Evolutionary conservation across 2,113 vertebrate species (phyloP).

Genomic region (Pterophyllum scalare): DNA sequence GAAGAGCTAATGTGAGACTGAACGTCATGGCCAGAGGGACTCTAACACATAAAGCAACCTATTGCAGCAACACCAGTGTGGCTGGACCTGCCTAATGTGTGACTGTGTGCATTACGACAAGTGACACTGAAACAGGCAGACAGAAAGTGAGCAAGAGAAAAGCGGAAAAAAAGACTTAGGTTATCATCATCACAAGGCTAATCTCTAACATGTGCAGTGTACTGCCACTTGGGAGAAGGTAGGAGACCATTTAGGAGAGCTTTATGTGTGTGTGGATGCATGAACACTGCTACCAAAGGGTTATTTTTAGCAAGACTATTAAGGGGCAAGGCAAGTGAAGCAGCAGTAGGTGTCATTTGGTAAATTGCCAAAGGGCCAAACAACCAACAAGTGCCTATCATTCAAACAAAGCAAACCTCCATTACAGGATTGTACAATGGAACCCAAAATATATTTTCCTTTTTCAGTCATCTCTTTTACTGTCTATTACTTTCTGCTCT

Average conservation of each 20-base stretch:
- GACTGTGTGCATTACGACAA: background rate
- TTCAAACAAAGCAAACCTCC: slow-evolving; percentile 30
- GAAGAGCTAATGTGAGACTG: slow-evolving; percentile 51
- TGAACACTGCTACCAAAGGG: background rate
- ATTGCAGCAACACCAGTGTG: slow-evolving; percentile 38
- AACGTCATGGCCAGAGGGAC: slow-evolving; percentile 41
- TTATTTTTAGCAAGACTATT: slow-evolving; percentile 43
- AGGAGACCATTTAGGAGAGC: slow-evolving; percentile 33
- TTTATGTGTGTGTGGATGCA: slow-evolving; percentile 10
- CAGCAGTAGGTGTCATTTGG: slow-evolving; percentile 27
- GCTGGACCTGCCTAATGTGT: slow-evolving; percentile 15
- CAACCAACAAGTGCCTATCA: slow-evolving; percentile 31
- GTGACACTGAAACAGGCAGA: background rate
- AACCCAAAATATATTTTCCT: slow-evolving; percentile 21
- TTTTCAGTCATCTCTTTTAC: background rate
- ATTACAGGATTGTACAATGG: slow-evolving; percentile 6
- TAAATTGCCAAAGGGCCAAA: slow-evolving; percentile 39
- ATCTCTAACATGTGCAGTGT: slow-evolving; percentile 51
- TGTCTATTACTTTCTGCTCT: background rate
- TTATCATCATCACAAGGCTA: slow-evolving; percentile 55
- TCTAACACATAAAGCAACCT: slow-evolving; percentile 37
- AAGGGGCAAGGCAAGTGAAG: slow-evolving; percentile 26
- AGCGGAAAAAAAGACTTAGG: slow-evolving; percentile 6
- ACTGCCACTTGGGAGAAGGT: slow-evolving; percentile 11
- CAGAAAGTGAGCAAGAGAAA: background rate